A percentile compares a stretch with the other conserved stretches of the same genome.
phyloP scores from a whole-genome alignment of 92 coral and sea anemone species.

The Umimayanthus chanpuru region DNA sequence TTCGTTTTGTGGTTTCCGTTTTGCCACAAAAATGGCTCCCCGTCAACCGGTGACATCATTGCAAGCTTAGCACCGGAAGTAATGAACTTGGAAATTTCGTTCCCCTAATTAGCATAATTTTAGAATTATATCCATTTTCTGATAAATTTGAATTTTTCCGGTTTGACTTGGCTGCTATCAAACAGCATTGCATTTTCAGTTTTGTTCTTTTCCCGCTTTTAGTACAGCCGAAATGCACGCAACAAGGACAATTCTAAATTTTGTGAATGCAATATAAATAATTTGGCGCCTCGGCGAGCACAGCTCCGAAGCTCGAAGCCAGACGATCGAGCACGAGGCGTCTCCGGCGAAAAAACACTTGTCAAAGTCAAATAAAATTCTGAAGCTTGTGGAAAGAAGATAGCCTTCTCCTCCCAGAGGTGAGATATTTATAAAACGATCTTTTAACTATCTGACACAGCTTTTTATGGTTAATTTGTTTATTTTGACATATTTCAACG shows the following conservation, averaged over 20 bases:
- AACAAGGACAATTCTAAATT: neutral
- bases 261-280: conserved; percentile 25
- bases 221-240: neutral
- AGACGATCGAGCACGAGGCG: conserved; percentile 28
- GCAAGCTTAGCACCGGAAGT: conserved; percentile 7
- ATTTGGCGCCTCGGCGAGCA: neutral
- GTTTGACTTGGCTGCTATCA: neutral
- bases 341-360: neutral
- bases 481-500: conserved; percentile 35
- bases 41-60: conserved; percentile 10
- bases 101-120: conserved; percentile 33
- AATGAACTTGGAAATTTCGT: neutral
- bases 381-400: neutral
- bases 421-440: conserved; percentile 16
- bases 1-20: conserved; percentile 30
- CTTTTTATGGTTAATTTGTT: conserved; percentile 35
- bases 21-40: neutral
- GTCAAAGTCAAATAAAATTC: conserved; percentile 12
- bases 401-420: conserved; percentile 13
- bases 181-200: neutral
- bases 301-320: neutral
- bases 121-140: conserved; percentile 1
- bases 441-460: conserved; percentile 23
- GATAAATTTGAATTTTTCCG: conserved; percentile 18
- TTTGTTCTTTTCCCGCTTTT: neutral